These are phyloP conservation scores for Anodontia alba DNA, from an alignment of 2,888 invertebrate genomes.

Conservation along the genomic window DNA sequence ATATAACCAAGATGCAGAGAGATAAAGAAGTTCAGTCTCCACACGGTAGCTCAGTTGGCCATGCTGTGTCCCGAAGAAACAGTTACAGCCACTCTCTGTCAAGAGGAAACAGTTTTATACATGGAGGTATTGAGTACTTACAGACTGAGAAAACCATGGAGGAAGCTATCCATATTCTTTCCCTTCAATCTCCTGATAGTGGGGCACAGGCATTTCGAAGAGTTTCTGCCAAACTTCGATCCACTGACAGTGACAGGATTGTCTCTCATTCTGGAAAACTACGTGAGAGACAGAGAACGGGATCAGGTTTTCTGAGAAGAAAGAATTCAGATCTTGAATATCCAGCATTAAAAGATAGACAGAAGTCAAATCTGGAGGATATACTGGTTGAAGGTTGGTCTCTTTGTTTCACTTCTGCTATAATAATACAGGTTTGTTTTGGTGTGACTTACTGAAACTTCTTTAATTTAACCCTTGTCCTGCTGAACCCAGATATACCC, in stretches of 20 bases:
- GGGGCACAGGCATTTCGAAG: constrained; percentile 31
- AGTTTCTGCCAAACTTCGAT: constrained; percentile 37
- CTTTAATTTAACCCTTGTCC: too few species aligned
- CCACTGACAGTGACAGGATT: not conserved
- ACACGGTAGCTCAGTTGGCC: not conserved
- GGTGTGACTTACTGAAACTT: too few species aligned
- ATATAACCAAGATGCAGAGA: too few species aligned
- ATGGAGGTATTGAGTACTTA: constrained; percentile 4
- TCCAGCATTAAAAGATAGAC: not conserved
- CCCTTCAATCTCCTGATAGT: constrained; percentile 48
- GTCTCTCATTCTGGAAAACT: not conserved
- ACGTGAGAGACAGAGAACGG: not conserved
- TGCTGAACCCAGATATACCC: too few species aligned
- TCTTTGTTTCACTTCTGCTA: too few species aligned
- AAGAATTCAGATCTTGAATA: not conserved
- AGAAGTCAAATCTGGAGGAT: constrained; percentile 1
- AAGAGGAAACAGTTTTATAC: constrained; percentile 52
- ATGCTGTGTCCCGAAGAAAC: constrained; percentile 25
- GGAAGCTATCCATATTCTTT: constrained; percentile 49
- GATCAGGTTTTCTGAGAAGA: not conserved
- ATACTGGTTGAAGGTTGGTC: not conserved
- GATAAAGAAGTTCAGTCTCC: not conserved
- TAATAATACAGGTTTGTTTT: too few species aligned
- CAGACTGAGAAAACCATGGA: constrained; percentile 51
- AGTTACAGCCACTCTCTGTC: constrained; percentile 37